Evolutionary conservation across 2,888 invertebrate genomes (phyloP), one percentile per base, ranked within the genome.

Genomic region (Euplexia lucipara): DNA sequence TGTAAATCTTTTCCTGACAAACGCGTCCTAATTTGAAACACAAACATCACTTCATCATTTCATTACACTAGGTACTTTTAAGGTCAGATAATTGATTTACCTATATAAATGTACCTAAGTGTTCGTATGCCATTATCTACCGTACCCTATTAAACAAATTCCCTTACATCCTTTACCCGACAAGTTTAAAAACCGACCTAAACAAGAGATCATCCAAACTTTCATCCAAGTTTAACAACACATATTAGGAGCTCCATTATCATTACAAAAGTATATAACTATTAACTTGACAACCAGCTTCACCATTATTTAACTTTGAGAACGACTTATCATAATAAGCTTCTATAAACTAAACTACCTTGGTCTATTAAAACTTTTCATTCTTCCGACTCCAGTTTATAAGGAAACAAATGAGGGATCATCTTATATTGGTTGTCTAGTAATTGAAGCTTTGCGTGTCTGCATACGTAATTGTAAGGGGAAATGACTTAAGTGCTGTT

Each of bases 371-470:
- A 18, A 70, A 42, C 53, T 37, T 59, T 32, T 12, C 32, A n/a
- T 45, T 48, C 32, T 51, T 63, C 49, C 32, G 20, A 53, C 53
- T 71, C 49, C 18, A 59, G 49, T 57, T 58, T 30, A 49, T 57
- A 65, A 22, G 4, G 49, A 37, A 67, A 77, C 44, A 75, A 79
- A 75, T 68, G 47, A 72, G 16, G 44, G 75, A 44, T 81, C 78
- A 64, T 65, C 20, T 16, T 70, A 74, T 18, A 30, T 7, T 85
- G 83, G 81, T 64, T 51, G 18, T 66, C 10, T 34, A n/a, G 68
- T 87, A 85, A 87, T 86, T 72, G 83, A 76, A 57, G 68, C 59
- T 81, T 88, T 63, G 88, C 88, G 88, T 89, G 88, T 78, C 70
- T 60, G 60, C 72, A 76, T 61, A 73, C 71, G 85, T 87, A 83